Evolutionary conservation across 2,113 vertebrate species (phyloP).

Genomic region (Rhineura floridana): DNA sequence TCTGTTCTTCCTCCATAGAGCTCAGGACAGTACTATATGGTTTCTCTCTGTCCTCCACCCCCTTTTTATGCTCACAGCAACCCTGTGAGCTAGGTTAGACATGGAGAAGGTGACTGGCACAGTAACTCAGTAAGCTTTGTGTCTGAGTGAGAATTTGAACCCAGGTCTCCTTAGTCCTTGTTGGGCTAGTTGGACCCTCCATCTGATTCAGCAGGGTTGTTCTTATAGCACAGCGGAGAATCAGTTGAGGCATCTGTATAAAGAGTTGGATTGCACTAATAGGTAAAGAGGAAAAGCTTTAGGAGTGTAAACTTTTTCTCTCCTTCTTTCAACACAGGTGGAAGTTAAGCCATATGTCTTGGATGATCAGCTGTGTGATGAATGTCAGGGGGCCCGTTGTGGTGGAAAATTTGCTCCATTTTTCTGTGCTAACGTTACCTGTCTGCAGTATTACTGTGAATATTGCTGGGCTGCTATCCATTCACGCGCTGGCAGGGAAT

Average conservation of each 20-base stretch:
- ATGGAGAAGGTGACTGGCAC: neutral
- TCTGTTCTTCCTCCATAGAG: neutral
- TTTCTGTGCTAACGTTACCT: conserved; percentile 99
- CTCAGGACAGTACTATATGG: neutral
- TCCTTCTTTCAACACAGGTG: conserved; percentile 81
- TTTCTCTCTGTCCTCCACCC: neutral
- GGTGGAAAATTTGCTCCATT: conserved; percentile 99
- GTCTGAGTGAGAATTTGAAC: neutral
- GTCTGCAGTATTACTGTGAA: conserved; percentile 99
- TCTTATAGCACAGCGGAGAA: neutral
- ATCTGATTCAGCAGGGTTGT: neutral
- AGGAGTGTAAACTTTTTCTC: conserved; percentile 34
- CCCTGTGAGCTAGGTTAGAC: neutral
- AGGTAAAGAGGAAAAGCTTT: neutral
- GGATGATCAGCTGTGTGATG: conserved; percentile 99
- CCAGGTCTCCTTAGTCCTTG: neutral
- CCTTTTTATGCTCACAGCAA: neutral
- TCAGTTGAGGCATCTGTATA: neutral
- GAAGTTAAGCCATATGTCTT: conserved; percentile 99
- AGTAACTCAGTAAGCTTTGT: neutral
- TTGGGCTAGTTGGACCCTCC: neutral
- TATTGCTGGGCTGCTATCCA: conserved; percentile 99
- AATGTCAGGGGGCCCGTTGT: conserved; percentile 99
- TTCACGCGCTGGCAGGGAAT: conserved; percentile 96
- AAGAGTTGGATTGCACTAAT: neutral